Evolutionary conservation across 2,888 invertebrate genomes (phyloP), one percentile per base, ranked within the genome.

Genomic region (Plagodis pulveraria): DNA sequence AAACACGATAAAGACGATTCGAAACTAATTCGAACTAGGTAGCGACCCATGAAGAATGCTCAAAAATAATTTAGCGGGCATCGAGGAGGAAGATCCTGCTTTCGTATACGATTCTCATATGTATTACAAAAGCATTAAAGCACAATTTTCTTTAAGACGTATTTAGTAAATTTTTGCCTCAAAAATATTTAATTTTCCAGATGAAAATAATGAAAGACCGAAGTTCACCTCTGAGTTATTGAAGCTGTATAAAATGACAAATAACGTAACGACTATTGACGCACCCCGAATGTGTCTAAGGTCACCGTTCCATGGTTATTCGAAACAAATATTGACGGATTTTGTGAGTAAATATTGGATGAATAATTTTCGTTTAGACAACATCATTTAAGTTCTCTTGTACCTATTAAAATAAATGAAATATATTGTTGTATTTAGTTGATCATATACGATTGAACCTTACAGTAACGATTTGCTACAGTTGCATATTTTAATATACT

Each of bases 231-330:
- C 78, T 0, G 83, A 89, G 58, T 89, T 83, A 73, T 73, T 91
- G 65, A 84, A 87, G 60, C 69, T 92, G 57, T 92, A 92, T 72
- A 74, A 80, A 64, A 73, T 91, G 67, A 79, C 89, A 8, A 74
- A 70, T 42, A 91, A 92, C 58, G 89, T 91, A 34, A 91, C 91
- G 7, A 90, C 87, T 47, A 78, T 91, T 49, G 84, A 90, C 42
- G 71, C 77, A 41, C 91, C 91, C 6, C 80, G 79, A 40, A 87
- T 93, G 48, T 90, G 87, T 66, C 71, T 93, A 34, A 83, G 81
- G 43, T 76, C 88, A 85, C 72, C 22, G 93, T 93, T 62, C 93
- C 93, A 6, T 93, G 93, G 91, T 92, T 93, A 64, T 73, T 93
- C 62, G 87, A 88, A 63, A 91, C 93, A 0, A 76, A 93, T 62